Evolutionary conservation across 2,797 vertebrate species (phyloP).

Genomic region (Malacoraja senta): DNA sequence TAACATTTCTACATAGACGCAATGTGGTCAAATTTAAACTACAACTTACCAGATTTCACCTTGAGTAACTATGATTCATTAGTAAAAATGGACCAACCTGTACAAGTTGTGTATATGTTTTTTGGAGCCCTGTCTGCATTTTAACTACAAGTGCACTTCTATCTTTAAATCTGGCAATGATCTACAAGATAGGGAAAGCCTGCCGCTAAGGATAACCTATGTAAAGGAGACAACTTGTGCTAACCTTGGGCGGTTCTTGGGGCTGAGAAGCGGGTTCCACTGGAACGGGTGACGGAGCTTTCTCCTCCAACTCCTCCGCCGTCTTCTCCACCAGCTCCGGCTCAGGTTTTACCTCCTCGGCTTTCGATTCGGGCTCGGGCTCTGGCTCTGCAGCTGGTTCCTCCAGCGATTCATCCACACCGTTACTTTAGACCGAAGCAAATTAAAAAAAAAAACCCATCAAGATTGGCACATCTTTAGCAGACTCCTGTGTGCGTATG

Average conservation of each 20-base stretch:
- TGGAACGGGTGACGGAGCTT: constrained; percentile 75
- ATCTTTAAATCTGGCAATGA: not conserved
- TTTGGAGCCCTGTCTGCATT: not conserved
- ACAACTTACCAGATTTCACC: constrained; percentile 28
- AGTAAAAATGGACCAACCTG: not conserved
- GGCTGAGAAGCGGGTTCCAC: constrained; percentile 76
- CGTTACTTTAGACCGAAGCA: constrained; percentile 62
- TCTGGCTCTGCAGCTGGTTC: constrained; percentile 77
- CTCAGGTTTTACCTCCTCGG: constrained; percentile 75
- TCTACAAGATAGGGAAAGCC: not conserved
- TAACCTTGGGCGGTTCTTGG: constrained; percentile 83
- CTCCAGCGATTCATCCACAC: constrained; percentile 84
- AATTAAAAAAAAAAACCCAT: not conserved
- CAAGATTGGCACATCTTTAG: not conserved
- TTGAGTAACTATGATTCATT: constrained; percentile 8
- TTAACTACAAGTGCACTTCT: not conserved
- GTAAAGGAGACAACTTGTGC: not conserved
- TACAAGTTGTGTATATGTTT: not conserved
- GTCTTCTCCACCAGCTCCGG: constrained; percentile 76
- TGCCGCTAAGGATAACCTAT: not conserved
- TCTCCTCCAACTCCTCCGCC: constrained; percentile 81
- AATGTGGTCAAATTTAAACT: not conserved
- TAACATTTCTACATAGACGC: not conserved
- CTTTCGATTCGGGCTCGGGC: constrained; percentile 76
- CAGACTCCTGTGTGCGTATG: not conserved